Conservation (phyloP, 2,113 vertebrate species). For the Tricholaema leucomelas region DNA sequence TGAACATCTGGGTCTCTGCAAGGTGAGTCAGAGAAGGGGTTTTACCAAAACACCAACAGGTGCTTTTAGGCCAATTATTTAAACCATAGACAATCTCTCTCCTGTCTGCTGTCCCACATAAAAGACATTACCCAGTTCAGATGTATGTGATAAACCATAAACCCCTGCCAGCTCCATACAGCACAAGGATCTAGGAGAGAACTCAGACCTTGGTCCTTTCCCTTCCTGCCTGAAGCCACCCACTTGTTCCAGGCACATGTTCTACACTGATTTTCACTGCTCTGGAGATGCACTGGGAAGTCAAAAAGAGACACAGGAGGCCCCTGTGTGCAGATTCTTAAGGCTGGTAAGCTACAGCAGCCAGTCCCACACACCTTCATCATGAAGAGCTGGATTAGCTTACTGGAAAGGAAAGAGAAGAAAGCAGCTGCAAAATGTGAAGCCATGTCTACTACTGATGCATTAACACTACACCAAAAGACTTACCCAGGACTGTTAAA, state of each 20-base stretch:
- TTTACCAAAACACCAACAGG: neutral
- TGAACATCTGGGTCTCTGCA: neutral
- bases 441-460: neutral
- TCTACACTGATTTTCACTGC: neutral
- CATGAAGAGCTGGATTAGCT: neutral
- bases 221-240: neutral
- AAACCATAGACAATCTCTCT: neutral
- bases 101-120: fast-evolving
- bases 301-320: neutral
- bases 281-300: neutral
- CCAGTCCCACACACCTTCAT: neutral
- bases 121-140: neutral
- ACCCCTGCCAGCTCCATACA: too few species aligned
- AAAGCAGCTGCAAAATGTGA: neutral
- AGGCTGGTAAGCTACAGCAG: neutral
- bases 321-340: neutral
- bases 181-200: fast-evolving
- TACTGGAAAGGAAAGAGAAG: neutral
- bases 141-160: neutral
- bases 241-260: neutral
- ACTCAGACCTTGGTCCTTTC: neutral
- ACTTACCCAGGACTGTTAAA: neutral
- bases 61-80: neutral
- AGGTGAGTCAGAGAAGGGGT: neutral
- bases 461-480: neutral